These are phyloP conservation scores for Asteroscopus sphinx DNA, from an alignment of 2,888 invertebrate species.

Conservation along the genomic window DNA sequence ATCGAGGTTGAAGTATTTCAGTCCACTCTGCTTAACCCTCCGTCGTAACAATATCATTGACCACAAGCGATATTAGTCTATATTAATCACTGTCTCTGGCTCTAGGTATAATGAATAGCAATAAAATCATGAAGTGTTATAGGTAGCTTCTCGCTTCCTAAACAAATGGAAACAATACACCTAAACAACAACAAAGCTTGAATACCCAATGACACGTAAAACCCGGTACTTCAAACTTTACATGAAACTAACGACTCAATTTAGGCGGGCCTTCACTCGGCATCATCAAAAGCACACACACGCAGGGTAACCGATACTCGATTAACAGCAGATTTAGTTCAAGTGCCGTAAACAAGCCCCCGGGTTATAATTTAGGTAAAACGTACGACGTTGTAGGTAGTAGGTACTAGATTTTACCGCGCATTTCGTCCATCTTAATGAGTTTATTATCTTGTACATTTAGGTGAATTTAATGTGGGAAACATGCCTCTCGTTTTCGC, in stretches of 20 bases:
- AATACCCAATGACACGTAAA: neutral
- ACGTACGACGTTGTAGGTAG: slow-evolving; percentile 1
- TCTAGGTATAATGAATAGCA: too few species aligned
- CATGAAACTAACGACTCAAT: slow-evolving; percentile 1
- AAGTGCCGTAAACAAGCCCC: slow-evolving; percentile 40
- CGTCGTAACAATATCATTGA: too few species aligned
- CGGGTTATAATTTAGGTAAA: slow-evolving; percentile 10
- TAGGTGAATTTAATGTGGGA: slow-evolving; percentile 11
- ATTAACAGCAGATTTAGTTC: slow-evolving; percentile 35
- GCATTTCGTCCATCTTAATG: slow-evolving; percentile 36
- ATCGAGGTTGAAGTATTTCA: too few species aligned
- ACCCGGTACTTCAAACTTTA: neutral
- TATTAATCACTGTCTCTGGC: too few species aligned
- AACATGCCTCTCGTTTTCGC: neutral
- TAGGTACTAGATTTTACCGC: slow-evolving; percentile 3
- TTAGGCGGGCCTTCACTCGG: neutral
- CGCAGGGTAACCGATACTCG: slow-evolving; percentile 14
- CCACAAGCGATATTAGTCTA: too few species aligned
- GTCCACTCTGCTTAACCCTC: too few species aligned
- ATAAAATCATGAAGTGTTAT: too few species aligned
- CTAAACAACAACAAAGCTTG: neutral
- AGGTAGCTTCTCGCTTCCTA: too few species aligned
- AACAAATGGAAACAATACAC: too few species aligned
- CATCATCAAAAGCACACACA: neutral
- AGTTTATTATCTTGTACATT: slow-evolving; percentile 32